Evolutionary conservation across 2,797 vertebrate genomes (phyloP).

Genomic region (Mionectes olivaceus): DNA sequence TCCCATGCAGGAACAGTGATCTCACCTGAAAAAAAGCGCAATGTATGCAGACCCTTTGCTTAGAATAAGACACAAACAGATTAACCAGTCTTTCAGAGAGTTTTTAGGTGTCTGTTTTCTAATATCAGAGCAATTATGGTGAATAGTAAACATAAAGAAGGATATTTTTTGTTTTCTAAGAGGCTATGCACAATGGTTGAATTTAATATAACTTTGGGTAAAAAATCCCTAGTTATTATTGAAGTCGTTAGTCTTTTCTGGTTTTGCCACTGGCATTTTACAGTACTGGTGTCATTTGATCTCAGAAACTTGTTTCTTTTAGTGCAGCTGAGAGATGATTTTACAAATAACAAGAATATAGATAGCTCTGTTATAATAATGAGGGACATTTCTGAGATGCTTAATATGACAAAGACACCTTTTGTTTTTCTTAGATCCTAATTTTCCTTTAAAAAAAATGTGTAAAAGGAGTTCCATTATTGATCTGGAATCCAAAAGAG

Average conservation of each 20-base stretch:
- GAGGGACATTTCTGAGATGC: neutral
- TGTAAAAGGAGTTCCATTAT: conserved; percentile 53
- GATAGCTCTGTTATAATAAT: neutral
- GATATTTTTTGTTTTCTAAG: conserved; percentile 12
- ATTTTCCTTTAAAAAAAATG: conserved; percentile 48
- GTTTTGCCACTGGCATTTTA: conserved; percentile 36
- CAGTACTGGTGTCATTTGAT: conserved; percentile 34
- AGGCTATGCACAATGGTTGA: neutral
- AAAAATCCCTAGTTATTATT: conserved; percentile 3
- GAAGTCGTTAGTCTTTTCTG: conserved; percentile 20
- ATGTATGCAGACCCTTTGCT: neutral
- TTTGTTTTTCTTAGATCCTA: conserved; percentile 21
- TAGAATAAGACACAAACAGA: neutral
- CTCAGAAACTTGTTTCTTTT: conserved; percentile 4
- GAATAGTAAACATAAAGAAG: neutral
- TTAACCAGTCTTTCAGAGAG: neutral
- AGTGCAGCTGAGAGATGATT: neutral
- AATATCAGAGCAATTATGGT: neutral
- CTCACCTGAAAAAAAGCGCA: neutral
- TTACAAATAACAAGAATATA: conserved; percentile 34
- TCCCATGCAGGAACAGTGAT: neutral
- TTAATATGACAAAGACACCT: neutral
- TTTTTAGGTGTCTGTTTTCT: neutral
- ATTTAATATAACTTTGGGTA: neutral
- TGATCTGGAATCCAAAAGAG: conserved; percentile 76